A percentile compares a stretch with the other conserved stretches of the same genome.
Evolutionary conservation across 1,140 invertebrate species (phyloP).

Genomic region (Eupristina koningsbergeri): DNA sequence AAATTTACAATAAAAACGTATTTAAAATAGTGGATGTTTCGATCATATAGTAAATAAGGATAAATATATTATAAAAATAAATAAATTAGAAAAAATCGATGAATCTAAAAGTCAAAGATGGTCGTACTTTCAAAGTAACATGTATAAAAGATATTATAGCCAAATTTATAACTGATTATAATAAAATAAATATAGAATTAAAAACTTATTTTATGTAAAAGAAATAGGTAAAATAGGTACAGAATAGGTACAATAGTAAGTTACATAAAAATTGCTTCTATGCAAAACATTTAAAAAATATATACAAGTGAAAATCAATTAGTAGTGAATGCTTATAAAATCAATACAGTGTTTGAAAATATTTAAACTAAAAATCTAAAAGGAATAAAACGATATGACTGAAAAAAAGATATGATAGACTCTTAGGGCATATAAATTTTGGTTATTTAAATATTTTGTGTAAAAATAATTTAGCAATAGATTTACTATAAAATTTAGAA

Average conservation of each 20-base stretch:
- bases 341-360: conserved; percentile 18
- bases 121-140: too few species aligned
- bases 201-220: conserved; percentile 28
- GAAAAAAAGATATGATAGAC: conserved; percentile 29
- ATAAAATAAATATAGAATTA: background rate
- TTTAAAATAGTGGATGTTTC: conserved; percentile 21
- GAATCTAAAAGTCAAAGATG: conserved; percentile 18
- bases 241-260: conserved; percentile 12
- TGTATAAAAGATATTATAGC: too few species aligned
- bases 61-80: background rate
- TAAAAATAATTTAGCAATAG: conserved; percentile 14
- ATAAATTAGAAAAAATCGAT: conserved; percentile 11
- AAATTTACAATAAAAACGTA: conserved; percentile 13
- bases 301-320: conserved; percentile 42
- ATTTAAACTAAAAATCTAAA: background rate
- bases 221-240: conserved; percentile 14
- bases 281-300: conserved; percentile 46
- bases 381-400: background rate
- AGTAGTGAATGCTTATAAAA: conserved; percentile 44
- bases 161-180: conserved; percentile 8
- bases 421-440: conserved; percentile 26
- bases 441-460: conserved; percentile 24
- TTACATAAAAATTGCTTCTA: conserved; percentile 50
- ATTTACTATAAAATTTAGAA: conserved; percentile 26
- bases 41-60: conserved; percentile 14